Evolutionary conservation across 1,140 invertebrate genomes (phyloP).

Genomic region (Frieseomelitta varia): DNA sequence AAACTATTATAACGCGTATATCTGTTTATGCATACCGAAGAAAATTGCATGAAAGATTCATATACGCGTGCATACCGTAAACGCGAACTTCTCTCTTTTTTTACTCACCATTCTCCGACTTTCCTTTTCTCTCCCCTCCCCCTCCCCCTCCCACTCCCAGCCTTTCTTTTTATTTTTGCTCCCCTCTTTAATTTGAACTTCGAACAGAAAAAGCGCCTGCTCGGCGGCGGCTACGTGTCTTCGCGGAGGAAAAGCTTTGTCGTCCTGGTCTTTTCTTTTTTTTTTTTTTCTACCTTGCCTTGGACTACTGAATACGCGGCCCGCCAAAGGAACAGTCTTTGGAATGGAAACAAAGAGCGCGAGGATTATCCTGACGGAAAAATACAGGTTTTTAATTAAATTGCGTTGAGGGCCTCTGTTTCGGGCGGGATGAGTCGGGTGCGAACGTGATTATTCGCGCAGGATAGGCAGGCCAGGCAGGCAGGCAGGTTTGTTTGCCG

Average conservation of each 20-base stretch:
- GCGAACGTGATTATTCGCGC: constrained; percentile 30
- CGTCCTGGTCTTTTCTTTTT: background rate
- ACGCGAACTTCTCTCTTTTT: constrained; percentile 13
- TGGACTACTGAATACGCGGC: background rate
- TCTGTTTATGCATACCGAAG: constrained; percentile 54
- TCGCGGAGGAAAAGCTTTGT: background rate
- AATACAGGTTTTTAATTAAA: constrained; percentile 66
- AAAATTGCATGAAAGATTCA: constrained; percentile 64
- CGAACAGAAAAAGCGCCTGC: background rate
- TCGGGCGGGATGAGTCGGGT: too few species aligned
- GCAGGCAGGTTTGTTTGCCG: constrained; percentile 27
- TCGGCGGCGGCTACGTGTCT: background rate
- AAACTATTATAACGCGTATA: constrained; percentile 33
- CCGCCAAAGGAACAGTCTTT: constrained; percentile 16
- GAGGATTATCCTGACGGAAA: constrained; percentile 46
- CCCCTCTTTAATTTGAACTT: constrained; percentile 3
- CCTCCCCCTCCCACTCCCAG: too few species aligned
- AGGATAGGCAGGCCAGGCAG: too few species aligned
- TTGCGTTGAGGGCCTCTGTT: constrained; percentile 43
- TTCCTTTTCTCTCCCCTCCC: background rate
- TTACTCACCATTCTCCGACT: too few species aligned
- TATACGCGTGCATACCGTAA: constrained; percentile 31
- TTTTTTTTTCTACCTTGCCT: too few species aligned
- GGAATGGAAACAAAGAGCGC: constrained; percentile 23
- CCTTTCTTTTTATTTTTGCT: too few species aligned